Evolutionary conservation across 2,113 vertebrate species (phyloP).

Genomic region (Pterocles orientalis): DNA sequence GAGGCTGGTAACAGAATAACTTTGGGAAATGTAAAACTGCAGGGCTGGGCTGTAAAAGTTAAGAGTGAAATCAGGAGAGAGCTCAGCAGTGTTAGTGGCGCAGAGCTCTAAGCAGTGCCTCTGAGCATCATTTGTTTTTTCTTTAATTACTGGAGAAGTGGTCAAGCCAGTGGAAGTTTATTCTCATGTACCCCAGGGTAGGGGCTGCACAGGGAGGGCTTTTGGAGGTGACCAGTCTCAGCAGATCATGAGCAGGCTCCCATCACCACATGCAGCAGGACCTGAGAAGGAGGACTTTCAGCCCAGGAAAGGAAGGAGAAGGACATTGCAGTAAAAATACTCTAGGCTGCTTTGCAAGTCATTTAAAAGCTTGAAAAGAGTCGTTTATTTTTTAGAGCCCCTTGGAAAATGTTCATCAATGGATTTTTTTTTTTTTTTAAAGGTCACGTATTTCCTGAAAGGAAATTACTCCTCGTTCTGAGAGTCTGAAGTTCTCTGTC

Average conservation of each 20-base stretch:
- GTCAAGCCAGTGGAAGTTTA: not conserved
- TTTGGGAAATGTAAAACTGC: not conserved
- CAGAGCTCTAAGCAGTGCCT: not conserved
- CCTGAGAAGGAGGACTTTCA: not conserved
- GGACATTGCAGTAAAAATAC: not conserved
- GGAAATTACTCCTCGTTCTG: slow-evolving; percentile 47
- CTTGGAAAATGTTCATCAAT: slow-evolving; percentile 18
- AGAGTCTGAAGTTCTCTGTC: not conserved
- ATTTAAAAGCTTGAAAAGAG: not conserved
- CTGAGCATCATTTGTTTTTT: not conserved
- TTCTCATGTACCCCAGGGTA: not conserved
- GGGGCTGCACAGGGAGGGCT: not conserved
- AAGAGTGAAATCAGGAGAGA: not conserved
- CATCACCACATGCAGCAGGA: not conserved
- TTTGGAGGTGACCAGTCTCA: not conserved
- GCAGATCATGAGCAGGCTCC: not conserved
- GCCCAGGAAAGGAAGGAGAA: not conserved
- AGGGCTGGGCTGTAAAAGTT: not conserved
- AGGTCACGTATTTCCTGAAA: slow-evolving; percentile 13
- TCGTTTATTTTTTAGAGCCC: not conserved
- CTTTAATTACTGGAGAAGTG: not conserved
- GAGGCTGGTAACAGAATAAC: not conserved
- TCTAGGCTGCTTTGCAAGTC: not conserved
- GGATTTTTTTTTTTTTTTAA: not conserved
- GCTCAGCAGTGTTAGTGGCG: not conserved